Conservation (phyloP, 1,140 invertebrate species). For the Carposina sasakii region DNA sequence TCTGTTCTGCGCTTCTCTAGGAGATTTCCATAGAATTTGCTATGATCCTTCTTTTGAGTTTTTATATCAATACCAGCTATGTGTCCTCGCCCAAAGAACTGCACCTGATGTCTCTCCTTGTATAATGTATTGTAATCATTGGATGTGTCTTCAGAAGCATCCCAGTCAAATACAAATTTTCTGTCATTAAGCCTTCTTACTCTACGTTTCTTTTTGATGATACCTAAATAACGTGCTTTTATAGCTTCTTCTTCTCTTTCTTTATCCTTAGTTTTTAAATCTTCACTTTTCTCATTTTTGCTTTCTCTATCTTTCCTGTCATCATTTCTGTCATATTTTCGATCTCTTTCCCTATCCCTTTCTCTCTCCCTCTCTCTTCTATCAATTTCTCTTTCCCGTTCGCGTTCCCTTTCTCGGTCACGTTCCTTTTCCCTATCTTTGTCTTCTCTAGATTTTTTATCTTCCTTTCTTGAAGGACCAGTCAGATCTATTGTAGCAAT, state of each 20-base stretch:
- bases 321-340: slow-evolving; percentile 56
- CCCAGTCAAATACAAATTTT: slow-evolving; percentile 99
- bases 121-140: slow-evolving; percentile 98
- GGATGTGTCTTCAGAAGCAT: slow-evolving; percentile 98
- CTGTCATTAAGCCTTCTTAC: slow-evolving; percentile 95
- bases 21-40: slow-evolving; percentile 98
- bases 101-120: slow-evolving; percentile 95
- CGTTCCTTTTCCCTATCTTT: slow-evolving; percentile 2
- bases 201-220: slow-evolving; percentile 94
- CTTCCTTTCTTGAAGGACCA: slow-evolving; percentile 55
- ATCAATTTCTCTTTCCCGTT: slow-evolving; percentile 53
- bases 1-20: slow-evolving; percentile 96
- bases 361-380: slow-evolving; percentile 50
- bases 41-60: slow-evolving; percentile 97
- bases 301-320: slow-evolving; percentile 49
- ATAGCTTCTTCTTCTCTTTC: slow-evolving; percentile 94
- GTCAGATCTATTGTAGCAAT: slow-evolving; percentile 66
- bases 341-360: slow-evolving; percentile 48
- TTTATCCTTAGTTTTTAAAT: slow-evolving; percentile 86
- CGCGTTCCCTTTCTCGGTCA: slow-evolving; percentile 37
- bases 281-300: slow-evolving; percentile 66
- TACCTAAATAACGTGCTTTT: slow-evolving; percentile 95
- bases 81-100: slow-evolving; percentile 98
- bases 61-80: slow-evolving; percentile 98
- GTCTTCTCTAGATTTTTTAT: slow-evolving; percentile 53